Evolutionary conservation across 2,113 vertebrate species (phyloP).

Genomic region (Numida meleagris): DNA sequence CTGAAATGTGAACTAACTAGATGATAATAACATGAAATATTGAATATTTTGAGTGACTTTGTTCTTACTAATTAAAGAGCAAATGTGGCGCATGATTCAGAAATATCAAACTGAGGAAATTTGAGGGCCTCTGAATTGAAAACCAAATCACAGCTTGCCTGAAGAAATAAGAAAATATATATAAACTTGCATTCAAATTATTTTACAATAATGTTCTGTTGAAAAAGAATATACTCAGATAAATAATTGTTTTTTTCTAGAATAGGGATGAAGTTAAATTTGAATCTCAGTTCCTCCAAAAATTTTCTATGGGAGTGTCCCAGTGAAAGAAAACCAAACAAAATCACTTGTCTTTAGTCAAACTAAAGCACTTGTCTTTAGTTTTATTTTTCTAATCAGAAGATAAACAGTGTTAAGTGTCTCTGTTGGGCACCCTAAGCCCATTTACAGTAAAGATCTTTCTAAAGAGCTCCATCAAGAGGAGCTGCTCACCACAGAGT

Average conservation of each 20-base stretch:
- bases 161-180: background rate
- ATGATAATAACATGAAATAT: background rate
- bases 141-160: background rate
- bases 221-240: background rate
- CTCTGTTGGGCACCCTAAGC: background rate
- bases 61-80: background rate
- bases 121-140: background rate
- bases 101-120: background rate
- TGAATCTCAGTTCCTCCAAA: background rate
- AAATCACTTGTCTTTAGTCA: fast-evolving
- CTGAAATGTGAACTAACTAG: background rate
- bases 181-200: background rate
- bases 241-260: background rate
- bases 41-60: background rate
- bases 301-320: background rate
- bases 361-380: background rate
- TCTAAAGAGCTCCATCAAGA: background rate
- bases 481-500: background rate
- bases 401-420: background rate
- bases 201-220: background rate
- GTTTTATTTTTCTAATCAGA: background rate
- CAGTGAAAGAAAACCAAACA: background rate
- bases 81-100: background rate
- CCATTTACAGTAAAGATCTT: fast-evolving
- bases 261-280: background rate